Evolutionary conservation across 1,140 invertebrate species (phyloP), one percentile per base, ranked within the genome.

Genomic region (Yoshiicerus persimilis): DNA sequence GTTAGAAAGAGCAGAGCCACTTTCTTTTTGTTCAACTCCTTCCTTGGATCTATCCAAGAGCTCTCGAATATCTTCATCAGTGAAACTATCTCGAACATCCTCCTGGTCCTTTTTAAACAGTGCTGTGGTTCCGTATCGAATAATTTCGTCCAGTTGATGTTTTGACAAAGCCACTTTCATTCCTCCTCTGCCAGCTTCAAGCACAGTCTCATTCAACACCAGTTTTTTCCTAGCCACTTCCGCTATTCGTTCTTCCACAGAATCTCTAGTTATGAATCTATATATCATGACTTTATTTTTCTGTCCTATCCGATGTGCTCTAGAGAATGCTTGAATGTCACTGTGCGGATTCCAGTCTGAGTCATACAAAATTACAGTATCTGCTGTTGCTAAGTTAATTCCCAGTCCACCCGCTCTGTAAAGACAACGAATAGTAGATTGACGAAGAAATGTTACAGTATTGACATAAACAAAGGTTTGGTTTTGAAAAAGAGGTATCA

Each of bases 141-240:
- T 94, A 93, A 99, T 99, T 93, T 99, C 99, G 92, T 99, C 99
- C 34, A 99, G 93, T 92, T 99, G 99, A 92, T 99, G 98, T 93
- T 99, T 99, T 3, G 98, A 99, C 93, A 99, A 99, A 5, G 47
- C 47, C 4, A 56, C 47, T n/a, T 56, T 56, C 90, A 97, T 98
- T 0, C 97, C 95, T 10, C 97, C 97, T 92, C 97, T 97, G 75
- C 99, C 99, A 16, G 97, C 96, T 70, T 96, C 92, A 25, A 99
- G 99, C 23, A 99, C 99, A 92, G 99, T 95, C 94, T 99, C 99
- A 62, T 99, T 99, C 91, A 99, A 95, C 98, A 99, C 99, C 99
- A 99, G 99, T 93, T 99, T 99, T 89, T 99, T 96, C 92, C 98
- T 98, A n/a, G 98, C 98, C 56, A 97, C 97, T 93, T 99, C 98